Conservation (phyloP, 2,888 invertebrate genomes). For the Folsomia manolachei region DNA sequence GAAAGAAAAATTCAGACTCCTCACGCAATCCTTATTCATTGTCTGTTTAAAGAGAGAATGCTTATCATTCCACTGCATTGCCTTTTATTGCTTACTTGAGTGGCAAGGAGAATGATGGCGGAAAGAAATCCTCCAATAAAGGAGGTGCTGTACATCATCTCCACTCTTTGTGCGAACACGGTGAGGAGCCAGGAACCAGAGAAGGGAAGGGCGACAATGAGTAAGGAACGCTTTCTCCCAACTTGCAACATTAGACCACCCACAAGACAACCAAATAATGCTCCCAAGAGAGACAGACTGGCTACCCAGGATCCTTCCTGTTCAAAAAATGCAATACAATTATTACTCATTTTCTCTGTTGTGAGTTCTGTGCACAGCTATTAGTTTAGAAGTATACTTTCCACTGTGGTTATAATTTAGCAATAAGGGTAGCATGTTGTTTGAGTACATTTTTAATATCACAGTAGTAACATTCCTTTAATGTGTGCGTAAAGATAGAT, state of each 20-base stretch:
- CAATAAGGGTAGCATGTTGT: not conserved
- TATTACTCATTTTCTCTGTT: too few species aligned
- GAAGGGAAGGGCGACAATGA: conserved; percentile 71
- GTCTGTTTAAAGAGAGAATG: not conserved
- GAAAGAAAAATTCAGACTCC: not conserved
- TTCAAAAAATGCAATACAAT: too few species aligned
- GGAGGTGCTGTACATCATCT: conserved; percentile 78
- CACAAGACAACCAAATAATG: conserved; percentile 73
- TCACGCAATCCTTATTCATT: not conserved
- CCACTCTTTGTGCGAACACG: conserved; percentile 71
- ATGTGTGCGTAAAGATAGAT: too few species aligned
- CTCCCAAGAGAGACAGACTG: conserved; percentile 73
- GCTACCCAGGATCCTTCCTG: conserved; percentile 80
- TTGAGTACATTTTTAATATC: too few species aligned
- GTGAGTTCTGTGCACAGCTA: too few species aligned
- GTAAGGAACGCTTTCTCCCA: conserved; percentile 68
- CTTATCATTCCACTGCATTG: not conserved
- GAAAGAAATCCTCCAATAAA: conserved; percentile 80
- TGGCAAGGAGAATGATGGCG: conserved; percentile 72
- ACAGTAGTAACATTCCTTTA: too few species aligned
- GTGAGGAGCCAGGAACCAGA: conserved; percentile 79
- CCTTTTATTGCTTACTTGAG: conserved; percentile 60
- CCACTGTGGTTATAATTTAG: too few species aligned
- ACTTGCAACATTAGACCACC: conserved; percentile 75
- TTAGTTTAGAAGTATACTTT: too few species aligned